Evolutionary conservation across 2,113 vertebrate genomes (phyloP), one percentile per base, ranked within the genome.

Genomic region (Sminthopsis crassicaudata): DNA sequence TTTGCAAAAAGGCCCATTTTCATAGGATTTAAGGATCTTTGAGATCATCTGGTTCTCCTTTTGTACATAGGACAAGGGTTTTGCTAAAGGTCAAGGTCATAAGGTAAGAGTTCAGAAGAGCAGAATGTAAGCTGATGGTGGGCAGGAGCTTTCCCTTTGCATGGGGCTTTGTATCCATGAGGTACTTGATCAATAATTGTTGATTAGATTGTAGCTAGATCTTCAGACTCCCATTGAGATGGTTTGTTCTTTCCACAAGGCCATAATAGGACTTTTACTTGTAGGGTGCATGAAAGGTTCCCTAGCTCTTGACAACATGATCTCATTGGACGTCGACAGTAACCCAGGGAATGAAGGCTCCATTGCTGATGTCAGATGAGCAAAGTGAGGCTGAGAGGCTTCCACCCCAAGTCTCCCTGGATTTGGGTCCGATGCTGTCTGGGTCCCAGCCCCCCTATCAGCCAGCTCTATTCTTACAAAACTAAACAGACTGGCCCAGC

Each of bases 371-470:
- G 16, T 67, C 12, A 42, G 25, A 91, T 54, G 9, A 46, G 4
- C 42, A 55, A 0, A 84, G 36, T 8, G 54, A 51, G 46, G 51
- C 27, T 6, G 3, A 60, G 46, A 9, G 36, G 16, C 90, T 46
- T 42, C 16, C 22, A 8, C 23, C n/a, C 16, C 16, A 42, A 42
- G n/a, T 42, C 36, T 42, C 23, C 0, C 0, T 51, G 16, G 10
- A 48, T 76, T 2, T 36, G 30, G 90, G 54, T 0, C 24, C 0
- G 4, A 4, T 0, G 22, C n/a, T 46, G 4, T 7, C 26, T 19
- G 14, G 89, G 42, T 2, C 50, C 30, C 50, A 25, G 50, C 1
- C 12, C 8, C 42, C n/a, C 8, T 84, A 42, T 42, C n/a, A n/a
- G 0, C 36, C 19, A 84, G 5, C 6, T 36, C n/a, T n/a, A 36